Evolutionary conservation across 2,113 vertebrate species (phyloP).

Genomic region (Odontesthes bonariensis): DNA sequence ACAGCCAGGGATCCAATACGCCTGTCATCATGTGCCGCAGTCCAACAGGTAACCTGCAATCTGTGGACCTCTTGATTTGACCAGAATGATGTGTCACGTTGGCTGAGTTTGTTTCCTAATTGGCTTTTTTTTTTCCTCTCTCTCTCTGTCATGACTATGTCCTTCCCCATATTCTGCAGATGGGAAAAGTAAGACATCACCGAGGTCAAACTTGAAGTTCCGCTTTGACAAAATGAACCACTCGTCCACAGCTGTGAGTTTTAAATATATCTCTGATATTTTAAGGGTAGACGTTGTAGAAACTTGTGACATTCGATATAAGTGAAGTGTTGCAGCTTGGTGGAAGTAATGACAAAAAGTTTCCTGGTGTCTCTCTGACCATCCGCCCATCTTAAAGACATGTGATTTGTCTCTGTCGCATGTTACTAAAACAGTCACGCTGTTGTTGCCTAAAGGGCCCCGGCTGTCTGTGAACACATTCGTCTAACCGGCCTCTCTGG

Average conservation of each 20-base stretch:
- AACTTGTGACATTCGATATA: background rate
- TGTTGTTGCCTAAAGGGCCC: no score
- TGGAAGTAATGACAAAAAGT: background rate
- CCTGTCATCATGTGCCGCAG: slow-evolving; percentile 95
- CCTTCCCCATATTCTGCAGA: slow-evolving; percentile 75
- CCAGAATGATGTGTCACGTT: no score
- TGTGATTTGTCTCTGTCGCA: background rate
- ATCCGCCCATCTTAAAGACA: slow-evolving; percentile 8
- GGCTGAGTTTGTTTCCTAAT: no score
- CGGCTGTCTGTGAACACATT: background rate
- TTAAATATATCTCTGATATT: background rate
- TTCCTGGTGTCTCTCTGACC: background rate
- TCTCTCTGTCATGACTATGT: background rate
- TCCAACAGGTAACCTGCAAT: slow-evolving; percentile 86
- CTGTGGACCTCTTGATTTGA: background rate
- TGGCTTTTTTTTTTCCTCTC: no score
- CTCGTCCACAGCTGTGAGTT: slow-evolving; percentile 85
- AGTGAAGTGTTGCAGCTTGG: background rate
- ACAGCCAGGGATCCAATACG: slow-evolving; percentile 85
- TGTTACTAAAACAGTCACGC: no score
- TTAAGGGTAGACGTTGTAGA: background rate
- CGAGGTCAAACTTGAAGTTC: slow-evolving; percentile 95
- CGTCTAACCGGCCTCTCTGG: slow-evolving; percentile 19
- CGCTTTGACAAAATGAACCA: slow-evolving; percentile 97
- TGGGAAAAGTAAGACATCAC: slow-evolving; percentile 92